phyloP scores from a whole-genome alignment of 2,797 vertebrate genomes.

The Anableps anableps region DNA sequence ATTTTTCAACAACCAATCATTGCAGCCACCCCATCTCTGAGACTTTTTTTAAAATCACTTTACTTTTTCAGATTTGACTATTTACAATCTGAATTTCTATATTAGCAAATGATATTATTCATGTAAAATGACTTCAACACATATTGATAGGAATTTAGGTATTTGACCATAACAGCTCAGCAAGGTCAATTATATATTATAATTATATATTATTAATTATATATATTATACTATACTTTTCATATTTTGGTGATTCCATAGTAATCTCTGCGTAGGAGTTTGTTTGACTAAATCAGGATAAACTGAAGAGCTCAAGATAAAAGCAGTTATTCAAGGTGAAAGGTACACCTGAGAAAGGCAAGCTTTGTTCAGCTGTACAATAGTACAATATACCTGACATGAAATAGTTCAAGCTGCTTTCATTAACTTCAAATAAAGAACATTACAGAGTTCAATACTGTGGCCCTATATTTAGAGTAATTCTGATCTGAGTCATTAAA shows the following conservation, averaged over 20 bases:
- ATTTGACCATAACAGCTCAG: neutral
- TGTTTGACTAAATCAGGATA: too few species aligned
- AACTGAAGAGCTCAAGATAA: neutral
- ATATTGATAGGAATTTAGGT: neutral
- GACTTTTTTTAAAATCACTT: too few species aligned
- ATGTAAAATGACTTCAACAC: neutral
- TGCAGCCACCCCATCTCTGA: neutral
- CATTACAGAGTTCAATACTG: neutral
- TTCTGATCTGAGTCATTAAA: conserved; percentile 21
- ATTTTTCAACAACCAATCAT: neutral
- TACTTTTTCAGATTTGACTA: too few species aligned
- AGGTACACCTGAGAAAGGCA: neutral
- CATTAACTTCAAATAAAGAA: neutral
- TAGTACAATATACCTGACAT: neutral
- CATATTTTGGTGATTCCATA: neutral
- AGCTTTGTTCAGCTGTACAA: neutral
- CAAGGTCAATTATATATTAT: neutral
- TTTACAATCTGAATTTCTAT: neutral
- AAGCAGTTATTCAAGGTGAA: neutral
- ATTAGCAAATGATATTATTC: neutral
- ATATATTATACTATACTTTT: too few species aligned
- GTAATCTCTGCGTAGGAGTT: neutral
- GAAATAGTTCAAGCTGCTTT: neutral
- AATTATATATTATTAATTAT: too few species aligned
- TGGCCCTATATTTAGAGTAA: conserved; percentile 15